Evolutionary conservation across 2,888 invertebrate genomes (phyloP).

Genomic region (Agonum fuliginosum): DNA sequence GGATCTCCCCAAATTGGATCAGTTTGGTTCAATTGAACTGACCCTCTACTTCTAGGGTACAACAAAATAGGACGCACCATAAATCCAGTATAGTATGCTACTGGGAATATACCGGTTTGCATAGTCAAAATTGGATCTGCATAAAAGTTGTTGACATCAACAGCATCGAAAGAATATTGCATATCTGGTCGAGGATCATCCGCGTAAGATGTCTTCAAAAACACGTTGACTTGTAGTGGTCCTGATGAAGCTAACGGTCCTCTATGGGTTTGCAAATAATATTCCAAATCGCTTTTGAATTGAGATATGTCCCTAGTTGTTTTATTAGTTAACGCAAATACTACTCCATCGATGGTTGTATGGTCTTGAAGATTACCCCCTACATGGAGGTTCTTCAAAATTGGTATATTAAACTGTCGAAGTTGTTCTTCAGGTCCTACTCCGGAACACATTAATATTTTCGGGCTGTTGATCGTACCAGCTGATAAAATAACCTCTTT

Average conservation of each 20-base stretch:
- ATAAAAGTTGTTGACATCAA: conserved; percentile 76
- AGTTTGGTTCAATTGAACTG: conserved; percentile 77
- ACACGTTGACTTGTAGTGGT: conserved; percentile 76
- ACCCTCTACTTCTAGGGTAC: conserved; percentile 79
- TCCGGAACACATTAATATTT: conserved; percentile 80
- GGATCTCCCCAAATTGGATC: conserved; percentile 85
- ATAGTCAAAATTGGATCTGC: conserved; percentile 74
- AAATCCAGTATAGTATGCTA: conserved; percentile 79
- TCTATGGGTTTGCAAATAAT: conserved; percentile 71
- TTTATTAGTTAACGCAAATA: conserved; percentile 76
- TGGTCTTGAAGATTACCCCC: conserved; percentile 86
- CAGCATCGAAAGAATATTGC: conserved; percentile 79
- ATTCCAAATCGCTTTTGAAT: conserved; percentile 72
- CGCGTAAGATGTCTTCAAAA: conserved; percentile 76
- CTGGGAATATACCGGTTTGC: conserved; percentile 73
- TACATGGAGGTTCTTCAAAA: conserved; percentile 80
- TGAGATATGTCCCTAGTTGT: conserved; percentile 72
- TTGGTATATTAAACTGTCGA: conserved; percentile 73
- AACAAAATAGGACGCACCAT: conserved; percentile 79
- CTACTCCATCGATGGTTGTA: conserved; percentile 78
- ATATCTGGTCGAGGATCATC: conserved; percentile 76
- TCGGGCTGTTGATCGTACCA: conserved; percentile 79
- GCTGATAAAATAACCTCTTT: conserved; percentile 80
- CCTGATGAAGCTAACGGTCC: conserved; percentile 77
- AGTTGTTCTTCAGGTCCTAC: conserved; percentile 79